Evolutionary conservation across 2,797 vertebrate genomes (phyloP).

Genomic region (Fistularia tabacaria): DNA sequence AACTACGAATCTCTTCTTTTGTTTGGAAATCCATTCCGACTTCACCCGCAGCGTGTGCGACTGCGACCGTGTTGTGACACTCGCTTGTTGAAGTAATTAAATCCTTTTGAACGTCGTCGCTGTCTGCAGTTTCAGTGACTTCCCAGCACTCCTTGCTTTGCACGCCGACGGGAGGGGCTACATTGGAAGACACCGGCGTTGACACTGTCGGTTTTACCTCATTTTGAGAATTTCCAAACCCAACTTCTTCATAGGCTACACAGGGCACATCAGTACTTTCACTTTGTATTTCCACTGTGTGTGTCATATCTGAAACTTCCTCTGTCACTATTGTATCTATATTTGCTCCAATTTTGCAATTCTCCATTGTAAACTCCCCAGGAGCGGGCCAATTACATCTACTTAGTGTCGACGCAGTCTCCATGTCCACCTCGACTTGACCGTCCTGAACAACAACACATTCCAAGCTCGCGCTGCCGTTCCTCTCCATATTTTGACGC

Average conservation of each 20-base stretch:
- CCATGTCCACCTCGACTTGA: neutral
- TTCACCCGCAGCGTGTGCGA: constrained; percentile 11
- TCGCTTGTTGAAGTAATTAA: constrained; percentile 10
- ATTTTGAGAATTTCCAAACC: neutral
- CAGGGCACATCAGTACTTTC: neutral
- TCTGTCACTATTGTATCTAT: constrained; percentile 7
- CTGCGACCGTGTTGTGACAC: constrained; percentile 5
- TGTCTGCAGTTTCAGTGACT: neutral
- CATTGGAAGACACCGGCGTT: neutral
- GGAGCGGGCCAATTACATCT: too few species aligned
- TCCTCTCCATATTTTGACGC: neutral
- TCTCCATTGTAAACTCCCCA: too few species aligned
- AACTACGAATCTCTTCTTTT: constrained; percentile 11
- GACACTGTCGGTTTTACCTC: neutral
- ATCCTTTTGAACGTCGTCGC: constrained; percentile 15
- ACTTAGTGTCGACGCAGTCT: neutral
- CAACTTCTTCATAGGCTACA: neutral
- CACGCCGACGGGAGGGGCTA: constrained; percentile 4
- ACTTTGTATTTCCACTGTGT: constrained; percentile 9
- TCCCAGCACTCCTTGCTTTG: constrained; percentile 10
- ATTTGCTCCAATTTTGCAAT: neutral
- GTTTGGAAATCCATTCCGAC: constrained; percentile 26
- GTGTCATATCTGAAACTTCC: constrained; percentile 1
- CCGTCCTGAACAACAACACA: neutral
- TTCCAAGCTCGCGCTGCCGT: neutral